Conservation (phyloP, 2,113 vertebrate genomes). For the Centropus bengalensis region DNA sequence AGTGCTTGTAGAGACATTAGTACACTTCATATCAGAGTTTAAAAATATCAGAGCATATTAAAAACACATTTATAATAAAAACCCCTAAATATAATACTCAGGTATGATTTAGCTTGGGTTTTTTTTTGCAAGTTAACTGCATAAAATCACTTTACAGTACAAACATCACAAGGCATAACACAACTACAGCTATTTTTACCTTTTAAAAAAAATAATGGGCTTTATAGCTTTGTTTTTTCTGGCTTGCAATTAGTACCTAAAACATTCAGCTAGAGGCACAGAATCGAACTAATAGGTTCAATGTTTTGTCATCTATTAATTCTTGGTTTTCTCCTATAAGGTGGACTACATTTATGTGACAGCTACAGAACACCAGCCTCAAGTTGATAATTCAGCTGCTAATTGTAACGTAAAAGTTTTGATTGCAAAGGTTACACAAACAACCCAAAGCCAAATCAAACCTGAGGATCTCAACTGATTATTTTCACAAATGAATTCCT, state of each 20-base stretch:
- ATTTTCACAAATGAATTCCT: neutral
- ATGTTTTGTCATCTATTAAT: neutral
- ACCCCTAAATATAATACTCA: neutral
- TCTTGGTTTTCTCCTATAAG: neutral
- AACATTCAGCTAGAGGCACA: conserved; percentile 14
- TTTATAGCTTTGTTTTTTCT: neutral
- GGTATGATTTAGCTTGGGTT: neutral
- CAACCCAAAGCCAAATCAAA: neutral
- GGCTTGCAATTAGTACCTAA: neutral
- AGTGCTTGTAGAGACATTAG: neutral
- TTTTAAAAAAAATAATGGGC: neutral
- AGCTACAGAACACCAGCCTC: neutral
- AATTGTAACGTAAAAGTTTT: neutral
- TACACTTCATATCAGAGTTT: neutral
- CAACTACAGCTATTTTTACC: neutral
- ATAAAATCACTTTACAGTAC: neutral
- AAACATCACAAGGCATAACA: neutral
- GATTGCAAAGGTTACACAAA: neutral
- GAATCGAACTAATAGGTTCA: neutral
- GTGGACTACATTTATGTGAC: neutral
- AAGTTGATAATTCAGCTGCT: neutral
- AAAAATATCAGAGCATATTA: neutral
- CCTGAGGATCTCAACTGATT: neutral
- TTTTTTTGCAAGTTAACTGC: neutral
- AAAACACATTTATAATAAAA: neutral